Percentiles rank a stretch among this genome's conserved stretches.
Evolutionary conservation across 2,888 invertebrate species (phyloP).

Genomic region (Glyphotaelius pellucidus): DNA sequence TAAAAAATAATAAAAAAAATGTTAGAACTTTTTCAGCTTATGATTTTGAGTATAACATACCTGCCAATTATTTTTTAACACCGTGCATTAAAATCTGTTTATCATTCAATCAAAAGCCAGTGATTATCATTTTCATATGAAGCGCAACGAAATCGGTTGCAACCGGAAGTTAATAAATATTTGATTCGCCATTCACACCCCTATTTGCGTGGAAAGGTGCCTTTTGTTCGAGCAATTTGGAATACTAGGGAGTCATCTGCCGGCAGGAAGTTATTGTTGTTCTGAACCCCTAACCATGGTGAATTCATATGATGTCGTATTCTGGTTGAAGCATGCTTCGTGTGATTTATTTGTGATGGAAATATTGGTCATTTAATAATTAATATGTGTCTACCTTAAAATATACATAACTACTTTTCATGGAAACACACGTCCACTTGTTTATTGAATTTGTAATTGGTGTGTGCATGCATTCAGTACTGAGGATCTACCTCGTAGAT

Average conservation of each 20-base stretch:
- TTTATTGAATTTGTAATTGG: no score
- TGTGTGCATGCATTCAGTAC: no score
- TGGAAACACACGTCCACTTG: neutral
- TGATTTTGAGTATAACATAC: neutral
- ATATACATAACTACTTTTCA: neutral
- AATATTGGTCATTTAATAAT: neutral
- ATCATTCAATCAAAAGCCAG: constrained; percentile 18
- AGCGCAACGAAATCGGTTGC: constrained; percentile 50
- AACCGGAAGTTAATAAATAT: constrained; percentile 62
- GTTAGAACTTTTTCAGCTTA: neutral
- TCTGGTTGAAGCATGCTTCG: constrained; percentile 28
- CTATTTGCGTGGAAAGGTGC: constrained; percentile 46
- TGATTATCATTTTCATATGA: constrained; percentile 32
- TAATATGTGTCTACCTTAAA: neutral
- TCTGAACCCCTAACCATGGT: constrained; percentile 10
- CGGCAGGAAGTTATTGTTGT: constrained; percentile 57
- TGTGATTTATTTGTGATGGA: constrained; percentile 34
- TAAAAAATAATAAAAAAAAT: no score
- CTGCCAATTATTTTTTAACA: neutral
- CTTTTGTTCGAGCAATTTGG: constrained; percentile 56
- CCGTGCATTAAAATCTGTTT: constrained; percentile 26
- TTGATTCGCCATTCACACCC: constrained; percentile 62
- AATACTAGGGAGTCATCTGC: constrained; percentile 56
- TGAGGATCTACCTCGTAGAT: no score
- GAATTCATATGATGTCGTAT: neutral